phyloP scores from a whole-genome alignment of 2,797 vertebrate species.

The Scolopax bukidnonensis region DNA sequence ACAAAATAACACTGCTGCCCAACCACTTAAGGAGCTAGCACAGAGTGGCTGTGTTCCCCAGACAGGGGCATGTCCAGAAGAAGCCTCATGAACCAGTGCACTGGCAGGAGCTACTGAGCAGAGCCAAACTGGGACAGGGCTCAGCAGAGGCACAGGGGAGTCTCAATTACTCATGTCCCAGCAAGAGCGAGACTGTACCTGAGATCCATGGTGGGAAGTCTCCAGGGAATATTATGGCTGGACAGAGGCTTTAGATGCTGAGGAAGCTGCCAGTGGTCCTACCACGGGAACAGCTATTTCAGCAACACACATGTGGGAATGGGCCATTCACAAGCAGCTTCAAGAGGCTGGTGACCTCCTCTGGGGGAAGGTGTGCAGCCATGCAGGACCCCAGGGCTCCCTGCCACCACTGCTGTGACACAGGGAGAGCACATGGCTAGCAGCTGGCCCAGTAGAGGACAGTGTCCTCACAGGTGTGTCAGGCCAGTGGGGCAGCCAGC shows the following conservation, averaged over 20 bases:
- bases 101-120: background rate
- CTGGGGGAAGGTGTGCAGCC: background rate
- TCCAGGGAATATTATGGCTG: background rate
- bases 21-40: background rate
- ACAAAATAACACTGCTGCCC: background rate
- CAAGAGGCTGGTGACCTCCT: background rate
- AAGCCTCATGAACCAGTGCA: background rate
- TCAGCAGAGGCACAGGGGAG: background rate
- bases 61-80: background rate
- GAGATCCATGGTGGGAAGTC: background rate
- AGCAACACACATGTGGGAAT: background rate
- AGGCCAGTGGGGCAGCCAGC: background rate
- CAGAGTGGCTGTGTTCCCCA: background rate
- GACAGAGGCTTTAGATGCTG: background rate
- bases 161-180: fast-evolving
- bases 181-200: background rate
- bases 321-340: background rate
- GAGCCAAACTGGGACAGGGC: background rate
- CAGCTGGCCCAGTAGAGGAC: background rate
- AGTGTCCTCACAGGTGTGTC: fast-evolving
- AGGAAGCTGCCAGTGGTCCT: background rate
- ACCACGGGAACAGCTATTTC: background rate
- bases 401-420: background rate
- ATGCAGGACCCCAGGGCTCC: background rate
- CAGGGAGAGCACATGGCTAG: background rate